Conservation (phyloP, 2,888 invertebrate genomes). For the Scelioninae gen. 2 region DNA sequence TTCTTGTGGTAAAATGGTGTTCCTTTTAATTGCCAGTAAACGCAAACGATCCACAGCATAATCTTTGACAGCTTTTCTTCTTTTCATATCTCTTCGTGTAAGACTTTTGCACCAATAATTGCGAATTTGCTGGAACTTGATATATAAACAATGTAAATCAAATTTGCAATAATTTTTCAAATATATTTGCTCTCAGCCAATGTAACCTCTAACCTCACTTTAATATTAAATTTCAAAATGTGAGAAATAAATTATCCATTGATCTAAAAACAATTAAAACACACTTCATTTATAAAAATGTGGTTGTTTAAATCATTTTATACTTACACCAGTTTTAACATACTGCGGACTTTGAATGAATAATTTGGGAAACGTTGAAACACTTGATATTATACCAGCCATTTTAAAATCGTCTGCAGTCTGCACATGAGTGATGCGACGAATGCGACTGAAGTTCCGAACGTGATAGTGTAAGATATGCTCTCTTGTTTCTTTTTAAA, state of each 20-base stretch:
- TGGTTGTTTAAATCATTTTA: too few relatives aligned
- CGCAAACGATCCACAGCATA: conserved; percentile 86
- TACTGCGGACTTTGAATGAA: conserved; percentile 47
- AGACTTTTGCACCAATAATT: conserved; percentile 87
- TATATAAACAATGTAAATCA: conserved; percentile 1
- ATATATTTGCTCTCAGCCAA: too few relatives aligned
- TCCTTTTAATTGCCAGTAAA: conserved; percentile 88
- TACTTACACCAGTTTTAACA: conserved; percentile 62
- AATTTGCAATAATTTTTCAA: not conserved
- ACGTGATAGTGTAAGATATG: too few relatives aligned
- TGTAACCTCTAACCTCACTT: not conserved
- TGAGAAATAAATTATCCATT: not conserved
- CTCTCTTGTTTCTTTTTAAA: too few relatives aligned
- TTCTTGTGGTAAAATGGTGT: conserved; percentile 89
- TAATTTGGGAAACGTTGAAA: conserved; percentile 59
- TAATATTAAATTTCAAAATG: not conserved
- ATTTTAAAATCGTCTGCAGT: conserved; percentile 6
- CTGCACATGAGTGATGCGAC: too few relatives aligned
- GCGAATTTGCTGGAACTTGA: conserved; percentile 83
- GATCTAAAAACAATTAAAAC: not conserved
- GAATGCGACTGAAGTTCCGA: too few relatives aligned
- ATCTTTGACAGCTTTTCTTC: conserved; percentile 85
- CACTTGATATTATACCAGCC: conserved; percentile 10
- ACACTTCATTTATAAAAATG: not conserved
- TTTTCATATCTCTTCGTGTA: conserved; percentile 91